Base-by-base conservation (phyloP, 2,113 vertebrate species). In the Microcebus ravelobensis region DNA sequence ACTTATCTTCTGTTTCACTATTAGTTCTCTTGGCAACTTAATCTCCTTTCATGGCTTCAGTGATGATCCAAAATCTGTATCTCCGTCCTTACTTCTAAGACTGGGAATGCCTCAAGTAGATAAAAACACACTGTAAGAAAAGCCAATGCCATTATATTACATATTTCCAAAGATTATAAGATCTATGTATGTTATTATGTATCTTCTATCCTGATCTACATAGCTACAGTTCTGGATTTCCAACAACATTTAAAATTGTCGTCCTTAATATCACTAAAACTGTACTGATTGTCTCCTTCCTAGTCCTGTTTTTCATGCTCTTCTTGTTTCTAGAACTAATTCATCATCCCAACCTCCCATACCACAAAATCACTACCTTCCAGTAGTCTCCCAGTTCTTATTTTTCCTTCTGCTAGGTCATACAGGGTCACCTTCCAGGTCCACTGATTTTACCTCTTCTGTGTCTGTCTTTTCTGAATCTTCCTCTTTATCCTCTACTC, bases 21-120 rank as follows among this genome's bases (percentile, higher is more conserved):
- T 94, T 77, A 76, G 76, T 94, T 94, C 71, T 67, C 34, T 87
- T 81, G 36, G 29, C 21, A 79, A 65, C 59, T 76, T 70, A 81
- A 81, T 81, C 7, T n/a, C 36, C 10, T 85, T 27, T 59, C 17
- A 18, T 27, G n/a, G 34, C 34, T 85, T 87, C 50, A 52, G 8
- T 5, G 20, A 70, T 86, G 45, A 85, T 59, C 42, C n/a, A 79
- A 52, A 90, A 65, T 70, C 36, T 36, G 2, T 39, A 88, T 61
- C 8, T 81, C 71, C 18, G 77, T 29, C 23, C 20, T 95, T 81
- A 42, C 13, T 80, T 94, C 59, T 87, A 84, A 92, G 63, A 71
- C 57, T 76, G 1, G 59, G 34, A 55, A 29, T 59, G 8, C 29
- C 10, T 34, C 18, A 52, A 76, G 10, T 21, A 50, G 27, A 68